Evolutionary conservation across 2,113 vertebrate genomes (phyloP), one percentile per base, ranked within the genome.

Genomic region (Rhinopithecus roxellana): DNA sequence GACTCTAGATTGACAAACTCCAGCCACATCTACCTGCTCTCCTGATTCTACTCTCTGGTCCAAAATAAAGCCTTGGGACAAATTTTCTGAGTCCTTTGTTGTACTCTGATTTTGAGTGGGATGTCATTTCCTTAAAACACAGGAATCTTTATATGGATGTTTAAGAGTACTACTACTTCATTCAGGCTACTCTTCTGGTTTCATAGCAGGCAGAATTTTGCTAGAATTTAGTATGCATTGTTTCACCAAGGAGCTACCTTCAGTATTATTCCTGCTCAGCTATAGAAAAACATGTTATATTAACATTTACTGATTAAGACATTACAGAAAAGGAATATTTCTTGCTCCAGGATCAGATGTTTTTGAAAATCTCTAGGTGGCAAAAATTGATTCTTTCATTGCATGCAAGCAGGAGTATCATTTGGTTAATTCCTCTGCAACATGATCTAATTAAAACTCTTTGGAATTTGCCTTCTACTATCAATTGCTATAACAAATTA

Each of bases 371-470:
- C 25, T 74, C 59, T 82, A 87, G 52, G 50, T 30, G 69, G 77
- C 35, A 83, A 93, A 85, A 95, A 20, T 52, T 69, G 43, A 83
- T 74, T 92, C 40, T 92, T 90, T 59, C 35, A 81, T 74, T n/a
- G 25, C 27, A n/a, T 23, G 72, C 5, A 78, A 84, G 20, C 13
- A 43, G 40, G 70, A 17, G 52, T 2, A 23, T 90, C 82, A 25
- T 55, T 83, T 79, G 48, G 32, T 55, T 75, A 80, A 92, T 84
- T 67, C 16, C 40, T 93, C 74, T 89, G 59, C n/a, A 80, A 83
- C 52, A 86, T 80, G 27, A 91, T 89, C 38, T 86, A 64, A 87
- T 77, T 77, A 55, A 90, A 84, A 87, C 12, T 25, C 40, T 40
- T 78, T 89, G 50, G 69, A 78, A 94, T 84, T 27, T 91, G 64